phyloP scores from a whole-genome alignment of 2,888 invertebrate genomes.

The Zhuqinia jingwanae region DNA sequence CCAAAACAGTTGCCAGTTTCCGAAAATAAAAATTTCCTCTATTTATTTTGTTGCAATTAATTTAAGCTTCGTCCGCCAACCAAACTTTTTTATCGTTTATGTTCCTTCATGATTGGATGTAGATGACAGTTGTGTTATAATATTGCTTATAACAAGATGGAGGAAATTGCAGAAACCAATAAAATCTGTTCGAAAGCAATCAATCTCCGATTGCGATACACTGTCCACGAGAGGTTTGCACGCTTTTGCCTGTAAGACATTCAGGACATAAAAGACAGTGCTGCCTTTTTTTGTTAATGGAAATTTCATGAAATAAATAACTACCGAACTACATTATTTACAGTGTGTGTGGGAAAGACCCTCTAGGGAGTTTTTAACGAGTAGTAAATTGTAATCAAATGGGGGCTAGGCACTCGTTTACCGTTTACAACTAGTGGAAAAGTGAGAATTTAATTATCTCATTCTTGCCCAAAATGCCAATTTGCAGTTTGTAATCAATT shows the following conservation, averaged over 20 bases:
- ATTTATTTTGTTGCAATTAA: background rate
- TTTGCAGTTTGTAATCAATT: too few relatives aligned
- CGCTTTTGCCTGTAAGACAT: too few relatives aligned
- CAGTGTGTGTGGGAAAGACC: constrained; percentile 13
- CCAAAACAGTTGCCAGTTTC: too few relatives aligned
- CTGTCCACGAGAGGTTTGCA: too few relatives aligned
- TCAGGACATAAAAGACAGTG: too few relatives aligned
- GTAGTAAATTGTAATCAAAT: constrained; percentile 6
- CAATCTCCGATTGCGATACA: too few relatives aligned
- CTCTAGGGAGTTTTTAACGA: constrained; percentile 29
- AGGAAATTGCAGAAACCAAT: constrained; percentile 21
- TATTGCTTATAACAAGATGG: too few relatives aligned
- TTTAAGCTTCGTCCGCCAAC: background rate
- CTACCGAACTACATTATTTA: too few relatives aligned
- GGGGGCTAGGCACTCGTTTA: background rate
- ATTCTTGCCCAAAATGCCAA: too few relatives aligned
- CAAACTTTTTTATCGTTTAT: background rate
- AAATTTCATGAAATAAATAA: too few relatives aligned
- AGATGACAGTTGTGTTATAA: background rate
- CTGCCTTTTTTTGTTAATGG: too few relatives aligned
- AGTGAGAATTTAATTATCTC: constrained; percentile 22
- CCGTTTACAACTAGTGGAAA: background rate
- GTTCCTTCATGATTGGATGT: too few relatives aligned
- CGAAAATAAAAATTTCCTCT: background rate
- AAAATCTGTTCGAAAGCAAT: constrained; percentile 4